These are phyloP conservation scores for Sarcophaga caerulescens DNA, from an alignment of 2,888 invertebrate species.

Conservation along the genomic window DNA sequence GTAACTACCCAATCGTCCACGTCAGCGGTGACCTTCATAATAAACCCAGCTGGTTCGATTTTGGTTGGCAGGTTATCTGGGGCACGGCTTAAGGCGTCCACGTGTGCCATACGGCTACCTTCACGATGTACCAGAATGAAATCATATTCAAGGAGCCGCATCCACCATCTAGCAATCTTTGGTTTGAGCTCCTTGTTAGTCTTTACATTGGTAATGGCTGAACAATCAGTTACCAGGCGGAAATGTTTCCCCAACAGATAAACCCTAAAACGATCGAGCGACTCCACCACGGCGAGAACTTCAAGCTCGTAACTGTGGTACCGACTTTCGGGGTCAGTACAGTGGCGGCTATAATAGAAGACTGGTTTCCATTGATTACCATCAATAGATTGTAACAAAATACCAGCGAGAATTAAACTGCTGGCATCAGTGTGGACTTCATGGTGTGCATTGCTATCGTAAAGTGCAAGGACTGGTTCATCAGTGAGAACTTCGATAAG, in stretches of 20 bases:
- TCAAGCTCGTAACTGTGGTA: not conserved
- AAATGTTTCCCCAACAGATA: constrained; percentile 5
- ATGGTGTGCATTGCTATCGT: not conserved
- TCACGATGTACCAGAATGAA: no score
- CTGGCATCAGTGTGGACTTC: not conserved
- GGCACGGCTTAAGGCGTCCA: no score
- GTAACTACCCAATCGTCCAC: no score
- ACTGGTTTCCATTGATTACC: not conserved
- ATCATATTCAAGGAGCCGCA: not conserved
- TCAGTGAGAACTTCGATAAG: no score
- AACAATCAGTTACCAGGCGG: constrained; percentile 58
- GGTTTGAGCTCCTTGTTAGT: constrained; percentile 42
- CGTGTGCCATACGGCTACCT: no score
- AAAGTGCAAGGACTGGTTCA: not conserved
- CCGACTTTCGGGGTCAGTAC: no score
- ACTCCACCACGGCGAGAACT: not conserved
- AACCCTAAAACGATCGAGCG: not conserved
- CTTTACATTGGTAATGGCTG: constrained; percentile 45
- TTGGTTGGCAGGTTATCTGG: no score
- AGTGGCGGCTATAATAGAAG: no score
- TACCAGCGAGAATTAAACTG: no score
- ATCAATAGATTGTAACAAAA: not conserved
- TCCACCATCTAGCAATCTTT: constrained; percentile 4
- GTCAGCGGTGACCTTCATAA: no score
- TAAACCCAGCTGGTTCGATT: no score